Evolutionary conservation across 1,140 invertebrate genomes (phyloP), one percentile per base, ranked within the genome.

Genomic region (Diplogasteroides magnus): DNA sequence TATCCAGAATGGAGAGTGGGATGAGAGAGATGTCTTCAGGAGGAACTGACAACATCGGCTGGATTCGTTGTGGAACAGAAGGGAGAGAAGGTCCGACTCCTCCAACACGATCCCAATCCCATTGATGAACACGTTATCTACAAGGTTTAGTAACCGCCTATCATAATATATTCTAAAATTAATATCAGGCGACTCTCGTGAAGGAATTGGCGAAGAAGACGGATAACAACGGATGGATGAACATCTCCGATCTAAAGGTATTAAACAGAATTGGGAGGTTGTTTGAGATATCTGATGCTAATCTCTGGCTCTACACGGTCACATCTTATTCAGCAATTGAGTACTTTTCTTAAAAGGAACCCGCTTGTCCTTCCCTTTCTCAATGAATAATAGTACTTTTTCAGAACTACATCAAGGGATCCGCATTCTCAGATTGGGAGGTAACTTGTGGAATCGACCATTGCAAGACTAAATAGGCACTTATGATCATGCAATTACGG

Each of bases 41-140:
- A 67, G 28, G 74, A 76, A 37, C 25, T 75, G 62, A 71, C 74
- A 0, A 76, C 74, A n/a, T 76, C 74, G 29, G 74, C 74, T 66
- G 74, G 74, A 72, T 76, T 76, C 57, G 69, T 76, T 3, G 56
- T 76, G 32, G 74, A 76, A 28, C 67, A 62, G 48, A 67, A 63
- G 55, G 56, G 37, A 66, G 19, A 27, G 15, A 60, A 23, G 19
- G 57, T 65, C 26, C 60, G 74, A 26, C 27, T 75, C 32, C 60
- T 75, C 23, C 67, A 65, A 27, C 74, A 75, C 60, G 74, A 75
- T 61, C 74, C 74, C 11, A 75, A 75, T 32, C 71, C 71, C 31
- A 61, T 75, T 26, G 74, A 75, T 56, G 67, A 64, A 15, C 74
- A 75, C 57, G 73, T 74, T 25, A 75, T 75, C 61, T 74, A 75